Conservation (phyloP, 2,888 invertebrate genomes). For the Rotaria magnacalcarata region DNA sequence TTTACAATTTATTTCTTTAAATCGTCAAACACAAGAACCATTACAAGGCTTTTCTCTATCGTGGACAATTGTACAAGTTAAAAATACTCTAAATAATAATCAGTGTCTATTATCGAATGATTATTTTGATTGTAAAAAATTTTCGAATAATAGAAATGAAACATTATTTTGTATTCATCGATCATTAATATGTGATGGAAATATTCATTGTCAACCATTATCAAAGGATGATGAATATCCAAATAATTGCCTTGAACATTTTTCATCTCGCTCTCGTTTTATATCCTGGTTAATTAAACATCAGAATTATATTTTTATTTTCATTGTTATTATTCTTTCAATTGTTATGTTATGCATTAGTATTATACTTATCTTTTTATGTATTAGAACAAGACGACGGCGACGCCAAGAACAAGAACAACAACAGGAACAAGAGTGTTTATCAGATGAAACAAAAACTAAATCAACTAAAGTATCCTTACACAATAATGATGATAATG, state of each 20-base stretch:
- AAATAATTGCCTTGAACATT: not conserved
- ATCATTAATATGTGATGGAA: conserved; percentile 7
- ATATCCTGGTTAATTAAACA: not conserved
- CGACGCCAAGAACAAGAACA: not conserved
- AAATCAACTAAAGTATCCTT: not conserved
- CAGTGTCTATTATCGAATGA: not conserved
- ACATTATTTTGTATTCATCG: not conserved
- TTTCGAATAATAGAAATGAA: not conserved
- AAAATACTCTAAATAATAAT: not conserved
- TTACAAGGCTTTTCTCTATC: not conserved
- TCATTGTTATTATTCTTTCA: not conserved
- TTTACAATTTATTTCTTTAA: not conserved
- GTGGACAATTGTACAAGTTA: not conserved
- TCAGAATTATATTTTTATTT: not conserved
- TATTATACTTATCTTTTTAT: not conserved
- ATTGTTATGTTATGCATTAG: not conserved
- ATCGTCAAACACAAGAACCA: not conserved
- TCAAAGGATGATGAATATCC: not conserved
- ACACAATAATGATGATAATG: not conserved
- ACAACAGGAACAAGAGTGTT: too few relatives aligned
- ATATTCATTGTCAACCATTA: conserved; percentile 7
- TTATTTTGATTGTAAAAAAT: conserved; percentile 25
- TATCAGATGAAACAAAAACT: not conserved
- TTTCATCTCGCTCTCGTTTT: not conserved
- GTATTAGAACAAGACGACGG: not conserved